These are phyloP conservation scores for Cryptotis parvus DNA, from an alignment of 2,113 vertebrate species.

Conservation along the genomic window DNA sequence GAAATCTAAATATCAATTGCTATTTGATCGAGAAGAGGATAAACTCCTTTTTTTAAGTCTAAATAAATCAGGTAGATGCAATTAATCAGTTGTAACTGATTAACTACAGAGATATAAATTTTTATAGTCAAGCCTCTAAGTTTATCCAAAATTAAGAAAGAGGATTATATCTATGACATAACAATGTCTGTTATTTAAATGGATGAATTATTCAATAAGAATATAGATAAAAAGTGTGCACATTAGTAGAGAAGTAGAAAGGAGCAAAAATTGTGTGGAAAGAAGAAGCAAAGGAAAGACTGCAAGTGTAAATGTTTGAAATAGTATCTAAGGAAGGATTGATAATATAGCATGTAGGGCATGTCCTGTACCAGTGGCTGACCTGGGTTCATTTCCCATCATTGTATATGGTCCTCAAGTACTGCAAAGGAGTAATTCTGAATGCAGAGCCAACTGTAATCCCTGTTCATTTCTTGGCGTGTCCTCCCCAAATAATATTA, in stretches of 20 bases:
- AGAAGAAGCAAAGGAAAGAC: not conserved
- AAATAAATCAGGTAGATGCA: not conserved
- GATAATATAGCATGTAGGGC: too few relatives aligned
- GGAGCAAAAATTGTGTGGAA: not conserved
- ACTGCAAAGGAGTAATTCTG: too few relatives aligned
- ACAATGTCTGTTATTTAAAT: too few relatives aligned
- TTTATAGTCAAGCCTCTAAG: not conserved
- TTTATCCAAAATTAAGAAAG: not conserved
- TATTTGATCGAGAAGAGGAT: not conserved
- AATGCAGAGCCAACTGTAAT: too few relatives aligned
- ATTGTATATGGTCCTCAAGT: too few relatives aligned
- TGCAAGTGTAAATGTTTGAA: not conserved
- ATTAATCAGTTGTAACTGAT: not conserved
- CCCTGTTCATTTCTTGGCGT: too few relatives aligned
- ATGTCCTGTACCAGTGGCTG: too few relatives aligned
- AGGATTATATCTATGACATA: not conserved
- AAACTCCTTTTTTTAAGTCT: too few relatives aligned
- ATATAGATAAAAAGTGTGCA: not conserved
- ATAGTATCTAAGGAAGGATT: not conserved
- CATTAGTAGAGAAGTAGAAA: fast-evolving
- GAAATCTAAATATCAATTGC: not conserved
- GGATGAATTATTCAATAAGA: too few relatives aligned
- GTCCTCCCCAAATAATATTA: too few relatives aligned
- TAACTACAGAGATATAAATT: not conserved
- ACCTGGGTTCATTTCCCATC: too few relatives aligned